Evolutionary conservation across 1,140 invertebrate species (phyloP).

Genomic region (Drosophila subobscura): DNA sequence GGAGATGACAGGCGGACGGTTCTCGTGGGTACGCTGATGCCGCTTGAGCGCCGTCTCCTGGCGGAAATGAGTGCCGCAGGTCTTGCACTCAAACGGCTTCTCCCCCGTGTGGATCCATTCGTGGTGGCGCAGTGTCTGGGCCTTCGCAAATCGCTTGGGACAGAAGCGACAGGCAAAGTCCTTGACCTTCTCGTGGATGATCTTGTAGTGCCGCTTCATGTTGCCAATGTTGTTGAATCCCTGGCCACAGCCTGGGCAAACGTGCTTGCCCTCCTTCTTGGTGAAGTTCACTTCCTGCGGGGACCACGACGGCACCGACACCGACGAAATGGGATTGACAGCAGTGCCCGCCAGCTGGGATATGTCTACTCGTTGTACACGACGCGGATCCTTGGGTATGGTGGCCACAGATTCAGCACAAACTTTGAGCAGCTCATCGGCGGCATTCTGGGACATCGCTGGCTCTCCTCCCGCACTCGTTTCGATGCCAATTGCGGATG

Average conservation of each 20-base stretch:
- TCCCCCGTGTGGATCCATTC: conserved; percentile 84
- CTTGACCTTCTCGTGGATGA: conserved; percentile 81
- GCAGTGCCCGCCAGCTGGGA: conserved; percentile 71
- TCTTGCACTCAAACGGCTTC: conserved; percentile 76
- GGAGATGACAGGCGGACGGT: conserved; percentile 72
- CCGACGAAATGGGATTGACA: conserved; percentile 76
- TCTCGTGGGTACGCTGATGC: conserved; percentile 77
- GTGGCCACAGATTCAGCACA: conserved; percentile 77
- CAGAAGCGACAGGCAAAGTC: conserved; percentile 80
- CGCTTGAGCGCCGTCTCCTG: conserved; percentile 78
- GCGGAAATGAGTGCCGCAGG: conserved; percentile 76
- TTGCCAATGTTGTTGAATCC: conserved; percentile 80
- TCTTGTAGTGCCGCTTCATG: conserved; percentile 78
- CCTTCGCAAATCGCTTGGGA: conserved; percentile 75
- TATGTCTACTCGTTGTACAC: conserved; percentile 74
- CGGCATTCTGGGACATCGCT: conserved; percentile 64
- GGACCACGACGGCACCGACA: conserved; percentile 77
- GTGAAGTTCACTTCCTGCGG: conserved; percentile 75
- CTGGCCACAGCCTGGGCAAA: conserved; percentile 77
- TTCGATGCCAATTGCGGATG: conserved; percentile 4
- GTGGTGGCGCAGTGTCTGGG: conserved; percentile 79
- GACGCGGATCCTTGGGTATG: conserved; percentile 75
- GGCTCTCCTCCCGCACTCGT: conserved; percentile 21
- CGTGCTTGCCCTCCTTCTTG: conserved; percentile 79
- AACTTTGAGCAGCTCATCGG: conserved; percentile 78